These are phyloP conservation scores for Xenopus tropicalis DNA, from an alignment of 2,113 vertebrate genomes.

Conservation along the genomic window DNA sequence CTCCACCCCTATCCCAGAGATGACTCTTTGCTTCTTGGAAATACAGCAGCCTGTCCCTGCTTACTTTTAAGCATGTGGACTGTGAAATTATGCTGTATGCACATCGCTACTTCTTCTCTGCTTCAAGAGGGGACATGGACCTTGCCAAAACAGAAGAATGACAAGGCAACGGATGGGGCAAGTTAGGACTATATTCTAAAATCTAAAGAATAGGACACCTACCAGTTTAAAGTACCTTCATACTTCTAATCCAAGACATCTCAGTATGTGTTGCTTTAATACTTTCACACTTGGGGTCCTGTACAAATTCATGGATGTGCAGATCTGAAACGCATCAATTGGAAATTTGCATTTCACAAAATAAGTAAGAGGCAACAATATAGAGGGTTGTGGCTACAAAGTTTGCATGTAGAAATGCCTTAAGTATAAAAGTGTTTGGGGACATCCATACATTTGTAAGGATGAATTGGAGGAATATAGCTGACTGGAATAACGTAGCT, in stretches of 20 bases:
- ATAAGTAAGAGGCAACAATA: slow-evolving; percentile 60
- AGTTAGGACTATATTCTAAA: slow-evolving; percentile 27
- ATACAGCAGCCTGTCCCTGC: not conserved
- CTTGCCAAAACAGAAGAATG: not conserved
- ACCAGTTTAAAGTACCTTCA: slow-evolving; percentile 51
- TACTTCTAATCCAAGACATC: slow-evolving; percentile 60
- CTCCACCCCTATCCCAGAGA: too few relatives aligned
- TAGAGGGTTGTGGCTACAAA: slow-evolving; percentile 55
- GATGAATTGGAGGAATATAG: not conserved
- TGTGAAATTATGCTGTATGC: not conserved
- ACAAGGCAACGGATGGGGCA: not conserved
- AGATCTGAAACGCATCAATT: slow-evolving; percentile 71
- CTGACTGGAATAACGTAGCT: too few relatives aligned
- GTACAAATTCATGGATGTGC: slow-evolving; percentile 68
- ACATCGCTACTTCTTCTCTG: not conserved
- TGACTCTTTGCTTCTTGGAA: too few relatives aligned
- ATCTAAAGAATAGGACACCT: slow-evolving; percentile 41
- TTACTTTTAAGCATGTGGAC: not conserved
- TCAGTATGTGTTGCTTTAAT: slow-evolving; percentile 53
- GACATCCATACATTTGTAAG: slow-evolving; percentile 47
- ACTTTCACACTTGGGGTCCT: slow-evolving; percentile 61
- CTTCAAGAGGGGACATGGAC: not conserved
- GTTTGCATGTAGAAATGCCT: slow-evolving; percentile 21
- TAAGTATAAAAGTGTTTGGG: slow-evolving; percentile 30
- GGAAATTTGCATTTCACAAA: slow-evolving; percentile 44